These are phyloP conservation scores for Megalops atlanticus DNA, from an alignment of 2,113 vertebrate species.

Conservation along the genomic window DNA sequence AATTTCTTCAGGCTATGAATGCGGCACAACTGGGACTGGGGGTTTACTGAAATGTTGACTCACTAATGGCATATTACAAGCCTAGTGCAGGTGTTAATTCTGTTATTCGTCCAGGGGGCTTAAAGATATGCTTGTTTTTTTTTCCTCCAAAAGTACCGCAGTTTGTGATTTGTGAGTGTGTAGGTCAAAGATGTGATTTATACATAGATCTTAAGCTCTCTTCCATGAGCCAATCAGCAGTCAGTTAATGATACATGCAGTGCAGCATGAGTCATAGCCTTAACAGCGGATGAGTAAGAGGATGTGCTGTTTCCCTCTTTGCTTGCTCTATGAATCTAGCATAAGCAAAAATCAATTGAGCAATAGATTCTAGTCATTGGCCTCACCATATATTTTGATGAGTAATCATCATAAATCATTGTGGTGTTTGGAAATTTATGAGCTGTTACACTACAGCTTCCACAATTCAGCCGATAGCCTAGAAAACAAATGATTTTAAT, in stretches of 20 bases:
- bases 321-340: background rate
- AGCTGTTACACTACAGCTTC: background rate
- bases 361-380: background rate
- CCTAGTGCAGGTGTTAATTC: background rate
- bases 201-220: background rate
- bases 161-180: background rate
- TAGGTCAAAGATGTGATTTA: background rate
- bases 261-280: too few species aligned
- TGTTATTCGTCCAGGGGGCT: background rate
- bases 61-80: slow-evolving; percentile 1
- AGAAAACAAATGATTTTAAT: too few species aligned
- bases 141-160: too few species aligned
- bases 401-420: background rate
- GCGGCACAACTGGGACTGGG: background rate
- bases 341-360: background rate
- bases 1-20: background rate
- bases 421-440: background rate
- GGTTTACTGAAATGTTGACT: background rate
- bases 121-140: background rate
- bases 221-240: background rate
- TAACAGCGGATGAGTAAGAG: background rate
- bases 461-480: background rate
- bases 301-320: background rate
- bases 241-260: background rate
- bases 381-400: background rate